Conservation (phyloP, 2,113 vertebrate species). For the Accipiter virgatus region DNA sequence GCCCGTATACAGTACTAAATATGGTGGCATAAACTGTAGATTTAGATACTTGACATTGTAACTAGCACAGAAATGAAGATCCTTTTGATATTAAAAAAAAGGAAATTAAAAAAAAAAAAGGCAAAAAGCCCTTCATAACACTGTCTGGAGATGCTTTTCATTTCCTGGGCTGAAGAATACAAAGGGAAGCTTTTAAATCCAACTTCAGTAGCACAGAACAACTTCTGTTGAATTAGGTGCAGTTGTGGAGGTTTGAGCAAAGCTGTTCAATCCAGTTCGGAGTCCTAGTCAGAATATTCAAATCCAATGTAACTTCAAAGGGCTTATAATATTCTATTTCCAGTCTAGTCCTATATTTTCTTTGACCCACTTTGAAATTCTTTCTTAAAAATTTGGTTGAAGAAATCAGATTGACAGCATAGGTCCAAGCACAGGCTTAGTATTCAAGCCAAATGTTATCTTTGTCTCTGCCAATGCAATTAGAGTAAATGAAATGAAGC, state of each 20-base stretch:
- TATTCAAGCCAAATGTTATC: neutral
- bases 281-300: neutral
- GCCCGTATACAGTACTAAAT: neutral
- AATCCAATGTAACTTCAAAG: neutral
- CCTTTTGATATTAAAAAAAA: neutral
- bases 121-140: neutral
- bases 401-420: neutral
- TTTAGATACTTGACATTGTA: neutral
- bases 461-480: neutral
- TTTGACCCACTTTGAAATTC: neutral
- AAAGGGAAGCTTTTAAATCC: neutral
- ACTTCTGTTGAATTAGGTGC: fast-evolving
- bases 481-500: neutral
- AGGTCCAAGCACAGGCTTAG: neutral
- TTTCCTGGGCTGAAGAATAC: neutral
- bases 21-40: neutral
- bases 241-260: fast-evolving
- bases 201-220: neutral
- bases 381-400: neutral
- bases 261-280: neutral
- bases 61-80: neutral
- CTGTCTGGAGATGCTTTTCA: neutral
- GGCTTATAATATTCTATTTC: neutral
- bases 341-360: neutral
- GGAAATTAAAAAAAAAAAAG: too few species aligned